phyloP scores from a whole-genome alignment of 1,140 invertebrate species.

The Cydia fagiglandana region DNA sequence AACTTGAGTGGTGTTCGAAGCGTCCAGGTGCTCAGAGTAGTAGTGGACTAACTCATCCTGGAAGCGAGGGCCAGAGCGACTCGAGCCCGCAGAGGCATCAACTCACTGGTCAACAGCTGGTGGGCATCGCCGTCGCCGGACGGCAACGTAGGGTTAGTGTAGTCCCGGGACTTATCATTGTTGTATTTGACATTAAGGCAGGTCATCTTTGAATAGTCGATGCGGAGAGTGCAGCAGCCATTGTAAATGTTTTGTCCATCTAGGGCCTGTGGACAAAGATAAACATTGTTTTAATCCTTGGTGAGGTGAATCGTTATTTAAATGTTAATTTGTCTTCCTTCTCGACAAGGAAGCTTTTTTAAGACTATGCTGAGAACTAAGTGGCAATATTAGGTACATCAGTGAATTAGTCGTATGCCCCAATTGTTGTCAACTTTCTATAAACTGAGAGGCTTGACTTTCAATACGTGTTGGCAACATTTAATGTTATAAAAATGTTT shows the following conservation, averaged over 20 bases:
- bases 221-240: conserved; percentile 98
- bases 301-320: background rate
- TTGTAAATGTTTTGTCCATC: conserved; percentile 99
- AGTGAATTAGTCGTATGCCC: too few species aligned
- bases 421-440: too few species aligned
- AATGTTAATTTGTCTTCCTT: too few species aligned
- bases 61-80: conserved; percentile 72
- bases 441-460: background rate
- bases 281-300: background rate
- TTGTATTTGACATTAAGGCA: conserved; percentile 99
- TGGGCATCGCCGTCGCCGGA: conserved; percentile 90
- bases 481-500: background rate
- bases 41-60: conserved; percentile 77
- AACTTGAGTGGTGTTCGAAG: conserved; percentile 53
- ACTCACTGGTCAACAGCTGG: conserved; percentile 83
- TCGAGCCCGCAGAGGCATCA: conserved; percentile 81
- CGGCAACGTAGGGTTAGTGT: conserved; percentile 97
- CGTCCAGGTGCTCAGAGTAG: conserved; percentile 66
- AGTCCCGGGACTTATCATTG: conserved; percentile 99
- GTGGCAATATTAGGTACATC: too few species aligned
- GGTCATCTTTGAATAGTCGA: conserved; percentile 99
- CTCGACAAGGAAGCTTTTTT: too few species aligned
- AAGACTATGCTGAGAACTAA: too few species aligned
- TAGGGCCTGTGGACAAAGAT: conserved; percentile 84
- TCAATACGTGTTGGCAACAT: background rate